phyloP scores from a whole-genome alignment of 2,888 invertebrate genomes.

The Esperia sulphurella region DNA sequence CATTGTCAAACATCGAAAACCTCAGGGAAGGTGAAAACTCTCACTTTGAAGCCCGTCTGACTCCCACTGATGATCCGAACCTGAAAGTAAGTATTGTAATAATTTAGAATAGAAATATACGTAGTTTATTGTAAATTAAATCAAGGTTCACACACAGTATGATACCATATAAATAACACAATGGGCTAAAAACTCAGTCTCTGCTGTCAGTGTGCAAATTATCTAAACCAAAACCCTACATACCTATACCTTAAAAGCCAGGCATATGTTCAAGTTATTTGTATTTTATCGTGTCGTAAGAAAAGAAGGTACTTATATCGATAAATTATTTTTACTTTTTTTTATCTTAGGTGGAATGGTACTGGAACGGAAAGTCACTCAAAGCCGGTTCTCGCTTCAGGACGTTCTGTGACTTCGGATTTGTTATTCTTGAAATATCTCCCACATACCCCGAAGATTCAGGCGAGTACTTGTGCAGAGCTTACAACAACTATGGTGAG shows the following conservation, averaged over 20 bases:
- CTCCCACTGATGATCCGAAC: constrained; percentile 94
- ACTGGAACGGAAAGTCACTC: constrained; percentile 94
- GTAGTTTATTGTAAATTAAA: too few relatives aligned
- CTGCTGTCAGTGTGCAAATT: too few relatives aligned
- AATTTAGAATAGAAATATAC: too few relatives aligned
- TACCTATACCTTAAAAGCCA: too few relatives aligned
- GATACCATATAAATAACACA: too few relatives aligned
- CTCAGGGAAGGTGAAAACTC: constrained; percentile 94
- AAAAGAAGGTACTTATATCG: background rate
- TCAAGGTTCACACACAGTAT: too few relatives aligned
- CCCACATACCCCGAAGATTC: constrained; percentile 98
- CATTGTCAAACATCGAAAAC: constrained; percentile 91
- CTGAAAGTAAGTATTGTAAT: constrained; percentile 83
- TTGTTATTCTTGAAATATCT: constrained; percentile 97
- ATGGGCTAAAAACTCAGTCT: too few relatives aligned
- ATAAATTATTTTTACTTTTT: background rate
- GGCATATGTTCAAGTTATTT: too few relatives aligned
- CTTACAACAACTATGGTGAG: constrained; percentile 92
- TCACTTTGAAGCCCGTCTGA: constrained; percentile 93
- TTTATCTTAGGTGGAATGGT: constrained; percentile 89
- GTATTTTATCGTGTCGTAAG: too few relatives aligned
- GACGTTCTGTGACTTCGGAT: constrained; percentile 98
- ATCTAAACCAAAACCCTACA: too few relatives aligned
- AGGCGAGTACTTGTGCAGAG: constrained; percentile 94
- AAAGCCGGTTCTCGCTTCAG: constrained; percentile 95